These are phyloP conservation scores for Zaprionus taronus DNA, from an alignment of 1,140 invertebrate species.

Conservation along the genomic window DNA sequence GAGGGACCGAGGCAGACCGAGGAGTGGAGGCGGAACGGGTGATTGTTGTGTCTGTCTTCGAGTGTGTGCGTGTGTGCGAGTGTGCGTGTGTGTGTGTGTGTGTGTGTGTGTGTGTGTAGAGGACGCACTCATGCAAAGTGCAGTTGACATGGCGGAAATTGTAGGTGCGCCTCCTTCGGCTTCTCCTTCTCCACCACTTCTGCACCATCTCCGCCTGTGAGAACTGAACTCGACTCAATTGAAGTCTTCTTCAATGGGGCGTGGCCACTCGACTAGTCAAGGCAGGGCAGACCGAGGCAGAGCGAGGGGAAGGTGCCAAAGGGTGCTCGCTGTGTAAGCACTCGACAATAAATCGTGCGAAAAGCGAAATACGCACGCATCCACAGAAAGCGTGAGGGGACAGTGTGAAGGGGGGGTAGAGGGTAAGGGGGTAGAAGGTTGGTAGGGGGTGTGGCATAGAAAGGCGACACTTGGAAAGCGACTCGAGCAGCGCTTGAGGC, in stretches of 20 bases:
- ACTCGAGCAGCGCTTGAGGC: slow-evolving; percentile 22
- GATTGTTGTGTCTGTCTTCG: slow-evolving; percentile 2
- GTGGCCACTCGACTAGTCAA: slow-evolving; percentile 38
- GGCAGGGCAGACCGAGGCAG: not conserved
- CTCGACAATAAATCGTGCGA: slow-evolving; percentile 52
- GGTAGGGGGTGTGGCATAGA: not conserved
- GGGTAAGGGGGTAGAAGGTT: not conserved
- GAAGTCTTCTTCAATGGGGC: slow-evolving; percentile 54
- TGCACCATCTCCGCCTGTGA: not conserved
- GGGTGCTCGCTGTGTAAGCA: slow-evolving; percentile 23
- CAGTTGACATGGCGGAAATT: slow-evolving; percentile 81
- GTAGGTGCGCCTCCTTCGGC: slow-evolving; percentile 61
- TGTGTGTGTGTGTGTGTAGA: slow-evolving; percentile 44
- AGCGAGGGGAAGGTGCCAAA: not conserved
- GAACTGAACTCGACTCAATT: slow-evolving; percentile 42
- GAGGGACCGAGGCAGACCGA: not conserved
- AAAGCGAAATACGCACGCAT: slow-evolving; percentile 45
- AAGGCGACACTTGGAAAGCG: not conserved
- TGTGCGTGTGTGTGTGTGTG: slow-evolving; percentile 44
- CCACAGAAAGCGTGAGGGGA: not conserved
- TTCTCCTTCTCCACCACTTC: not conserved
- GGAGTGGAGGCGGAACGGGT: not conserved
- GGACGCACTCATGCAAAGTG: slow-evolving; percentile 77
- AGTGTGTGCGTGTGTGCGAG: slow-evolving; percentile 16
- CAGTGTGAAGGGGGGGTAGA: not conserved